These are phyloP conservation scores for Drosophila prosaltans DNA, from an alignment of 1,140 invertebrate species.

Conservation along the genomic window DNA sequence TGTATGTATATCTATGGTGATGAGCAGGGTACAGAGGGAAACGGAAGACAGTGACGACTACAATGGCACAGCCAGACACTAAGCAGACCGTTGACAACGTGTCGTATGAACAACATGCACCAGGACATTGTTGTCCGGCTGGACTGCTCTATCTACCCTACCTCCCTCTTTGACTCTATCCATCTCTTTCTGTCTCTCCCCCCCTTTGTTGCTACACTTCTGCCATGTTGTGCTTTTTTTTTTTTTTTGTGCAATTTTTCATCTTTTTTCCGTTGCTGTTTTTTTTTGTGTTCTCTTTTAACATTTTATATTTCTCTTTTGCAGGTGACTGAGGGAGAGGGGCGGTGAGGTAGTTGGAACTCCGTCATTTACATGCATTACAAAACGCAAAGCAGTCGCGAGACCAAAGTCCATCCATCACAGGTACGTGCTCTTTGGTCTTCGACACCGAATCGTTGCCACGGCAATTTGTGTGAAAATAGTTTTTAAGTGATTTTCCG, in stretches of 20 bases:
- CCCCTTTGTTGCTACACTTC: not conserved
- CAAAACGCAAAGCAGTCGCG: constrained; percentile 9
- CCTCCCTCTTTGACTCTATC: not conserved
- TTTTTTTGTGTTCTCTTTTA: not conserved
- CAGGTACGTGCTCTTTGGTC: constrained; percentile 2
- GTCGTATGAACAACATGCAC: constrained; percentile 21
- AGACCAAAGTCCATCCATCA: constrained; percentile 18
- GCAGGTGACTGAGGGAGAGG: no score
- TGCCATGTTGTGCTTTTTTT: not conserved
- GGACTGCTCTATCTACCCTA: not conserved
- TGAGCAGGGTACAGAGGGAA: not conserved
- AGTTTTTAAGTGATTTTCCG: constrained; percentile 49
- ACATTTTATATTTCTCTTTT: no score
- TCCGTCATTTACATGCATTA: constrained; percentile 22
- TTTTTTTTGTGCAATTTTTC: not conserved
- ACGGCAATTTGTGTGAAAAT: constrained; percentile 21
- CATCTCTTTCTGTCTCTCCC: not conserved
- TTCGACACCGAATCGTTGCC: not conserved
- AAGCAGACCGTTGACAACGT: constrained; percentile 24
- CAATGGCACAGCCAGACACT: constrained; percentile 23
- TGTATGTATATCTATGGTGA: no score
- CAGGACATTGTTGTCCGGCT: constrained; percentile 16
- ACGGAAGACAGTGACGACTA: not conserved
- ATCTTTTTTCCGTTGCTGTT: not conserved
- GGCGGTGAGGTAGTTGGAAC: not conserved